A percentile compares a stretch with the other conserved stretches of the same genome.
Conservation (phyloP, 2,797 vertebrate genomes). For the Babyrousa celebensis region DNA sequence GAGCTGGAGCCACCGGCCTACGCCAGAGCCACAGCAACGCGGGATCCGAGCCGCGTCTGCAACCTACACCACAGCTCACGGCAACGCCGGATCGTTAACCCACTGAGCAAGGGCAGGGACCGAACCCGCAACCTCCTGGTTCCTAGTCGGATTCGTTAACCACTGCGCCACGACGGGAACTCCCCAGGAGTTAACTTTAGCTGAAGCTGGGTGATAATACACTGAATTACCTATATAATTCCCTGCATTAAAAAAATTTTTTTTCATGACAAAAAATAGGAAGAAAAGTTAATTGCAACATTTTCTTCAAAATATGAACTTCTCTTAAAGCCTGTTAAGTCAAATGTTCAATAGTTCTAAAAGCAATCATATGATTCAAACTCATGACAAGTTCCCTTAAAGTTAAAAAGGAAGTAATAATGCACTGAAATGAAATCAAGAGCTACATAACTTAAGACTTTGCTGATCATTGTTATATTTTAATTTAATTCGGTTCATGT, state of each 20-base stretch:
- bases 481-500: constrained; percentile 66
- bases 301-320: constrained; percentile 86
- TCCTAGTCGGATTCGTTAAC: too few relatives aligned
- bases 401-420: constrained; percentile 68
- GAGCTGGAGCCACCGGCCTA: too few relatives aligned
- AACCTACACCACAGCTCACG: too few relatives aligned
- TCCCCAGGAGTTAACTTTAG: neutral
- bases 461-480: constrained; percentile 47
- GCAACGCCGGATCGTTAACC: too few relatives aligned
- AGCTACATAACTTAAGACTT: constrained; percentile 68
- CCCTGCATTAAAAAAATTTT: constrained; percentile 1
- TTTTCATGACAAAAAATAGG: constrained; percentile 41
- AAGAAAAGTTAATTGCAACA: constrained; percentile 68
- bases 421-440: constrained; percentile 63
- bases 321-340: constrained; percentile 87
- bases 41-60: too few relatives aligned
- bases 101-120: too few relatives aligned
- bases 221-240: constrained; percentile 48
- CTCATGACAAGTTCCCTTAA: constrained; percentile 85
- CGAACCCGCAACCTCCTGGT: too few relatives aligned
- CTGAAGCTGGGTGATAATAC: constrained; percentile 7
- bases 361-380: constrained; percentile 87
- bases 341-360: constrained; percentile 85
- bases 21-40: too few relatives aligned
- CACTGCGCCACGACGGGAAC: too few relatives aligned